Percentiles rank a stretch among this genome's conserved stretches.
Evolutionary conservation across 2,113 vertebrate genomes (phyloP).

Genomic region (Barbus barbus): DNA sequence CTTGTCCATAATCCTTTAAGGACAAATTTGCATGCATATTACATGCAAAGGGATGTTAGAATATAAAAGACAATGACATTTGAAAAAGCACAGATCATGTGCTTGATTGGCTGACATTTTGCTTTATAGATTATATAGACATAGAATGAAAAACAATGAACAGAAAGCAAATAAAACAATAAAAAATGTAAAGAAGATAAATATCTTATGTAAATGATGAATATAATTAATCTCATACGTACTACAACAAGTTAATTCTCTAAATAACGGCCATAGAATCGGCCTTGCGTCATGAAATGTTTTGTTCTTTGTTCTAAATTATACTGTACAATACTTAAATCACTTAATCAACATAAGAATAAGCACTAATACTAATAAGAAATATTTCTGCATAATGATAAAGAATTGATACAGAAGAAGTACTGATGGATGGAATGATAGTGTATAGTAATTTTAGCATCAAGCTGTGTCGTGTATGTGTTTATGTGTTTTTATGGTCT

Average conservation of each 20-base stretch:
- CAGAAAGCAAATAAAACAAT: constrained; percentile 53
- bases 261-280: constrained; percentile 31
- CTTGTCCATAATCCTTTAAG: neutral
- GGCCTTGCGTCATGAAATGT: neutral
- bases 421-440: constrained; percentile 35
- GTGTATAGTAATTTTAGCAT: constrained; percentile 18
- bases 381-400: constrained; percentile 20
- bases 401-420: constrained; percentile 32
- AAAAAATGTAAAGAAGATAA: constrained; percentile 42
- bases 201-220: constrained; percentile 26
- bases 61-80: constrained; percentile 24
- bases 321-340: constrained; percentile 34
- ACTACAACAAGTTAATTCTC: constrained; percentile 27
- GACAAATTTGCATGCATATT: constrained; percentile 41
- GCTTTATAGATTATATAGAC: constrained; percentile 45
- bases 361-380: constrained; percentile 39
- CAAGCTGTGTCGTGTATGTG: neutral
- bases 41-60: constrained; percentile 43
- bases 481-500: constrained; percentile 44
- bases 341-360: constrained; percentile 33
- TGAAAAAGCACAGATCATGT: constrained; percentile 10
- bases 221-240: constrained; percentile 25
- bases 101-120: constrained; percentile 6
- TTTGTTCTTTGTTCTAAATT: constrained; percentile 17
- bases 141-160: constrained; percentile 37